A percentile compares a stretch with the other conserved stretches of the same genome.
phyloP scores from a whole-genome alignment of 37 sponge, comb jelly and placozoan species.

The Diacarnus erythraeanus region DNA sequence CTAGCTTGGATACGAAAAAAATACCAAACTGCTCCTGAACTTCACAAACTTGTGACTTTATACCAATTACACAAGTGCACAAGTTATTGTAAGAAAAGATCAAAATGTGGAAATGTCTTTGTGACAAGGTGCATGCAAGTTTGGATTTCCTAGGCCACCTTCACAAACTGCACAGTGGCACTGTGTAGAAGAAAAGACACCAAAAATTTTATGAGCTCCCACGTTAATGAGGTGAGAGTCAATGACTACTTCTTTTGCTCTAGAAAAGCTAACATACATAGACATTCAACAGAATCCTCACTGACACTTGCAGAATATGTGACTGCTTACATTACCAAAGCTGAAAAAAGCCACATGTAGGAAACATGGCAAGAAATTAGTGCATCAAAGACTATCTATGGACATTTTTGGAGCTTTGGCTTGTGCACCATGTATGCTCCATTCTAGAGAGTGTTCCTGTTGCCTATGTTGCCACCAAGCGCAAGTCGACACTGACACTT shows the following conservation, averaged over 20 bases:
- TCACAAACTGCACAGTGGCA: background rate
- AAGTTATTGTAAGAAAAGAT: conserved; percentile 43
- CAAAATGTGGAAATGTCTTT: too few species aligned
- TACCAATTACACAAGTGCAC: too few species aligned
- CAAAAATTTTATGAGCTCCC: background rate
- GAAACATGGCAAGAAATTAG: background rate
- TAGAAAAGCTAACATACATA: background rate
- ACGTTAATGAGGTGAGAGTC: background rate
- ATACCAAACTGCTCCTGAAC: conserved; percentile 42
- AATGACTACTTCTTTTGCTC: background rate
- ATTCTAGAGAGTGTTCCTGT: background rate
- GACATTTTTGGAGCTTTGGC: background rate
- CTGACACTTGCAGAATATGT: conserved; percentile 56
- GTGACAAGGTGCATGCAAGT: too few species aligned
- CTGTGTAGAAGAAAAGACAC: background rate
- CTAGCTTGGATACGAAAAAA: background rate
- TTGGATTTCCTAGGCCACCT: background rate
- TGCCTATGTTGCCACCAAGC: too few species aligned
- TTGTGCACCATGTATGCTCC: background rate
- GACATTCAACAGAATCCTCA: conserved; percentile 13
- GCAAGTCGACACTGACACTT: too few species aligned
- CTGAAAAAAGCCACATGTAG: conserved; percentile 52
- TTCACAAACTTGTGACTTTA: too few species aligned
- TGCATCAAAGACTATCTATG: background rate
- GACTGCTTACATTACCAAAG: conserved; percentile 62